Base-by-base conservation (phyloP, 2,888 invertebrate genomes). In the Andrena flavipes region DNA sequence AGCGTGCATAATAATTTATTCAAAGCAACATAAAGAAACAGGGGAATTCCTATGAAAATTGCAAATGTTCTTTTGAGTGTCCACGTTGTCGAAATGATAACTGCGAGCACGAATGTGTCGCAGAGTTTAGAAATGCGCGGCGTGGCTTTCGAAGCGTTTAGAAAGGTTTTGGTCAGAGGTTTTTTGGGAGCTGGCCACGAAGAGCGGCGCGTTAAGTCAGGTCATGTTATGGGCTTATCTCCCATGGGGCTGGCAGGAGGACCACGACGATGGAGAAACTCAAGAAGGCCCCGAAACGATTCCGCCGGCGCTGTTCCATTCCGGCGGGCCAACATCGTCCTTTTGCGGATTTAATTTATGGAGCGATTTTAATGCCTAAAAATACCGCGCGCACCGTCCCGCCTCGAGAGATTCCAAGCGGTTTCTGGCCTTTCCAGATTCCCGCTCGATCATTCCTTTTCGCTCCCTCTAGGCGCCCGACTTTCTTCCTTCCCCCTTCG, bases 351-450 rank as follows among this genome's bases (percentile, higher is more conserved):
- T 92, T 92, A 92, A 92, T 92, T 92, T 92, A 92, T 92, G 91
- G 91, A 90, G 90, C 92, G 92, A 92, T 92, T 92, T 92, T 91
- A 92, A 92, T 91, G 90, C 90, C 92, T 92, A 92, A 92, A 92
- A 92, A 92, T 92, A 92, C 91, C 91, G 84, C 82, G 88, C 85
- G 85, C 86, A 89, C 70, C 80, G 72, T 78, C 68, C 84, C 85
- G 80, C 76, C 84, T 80, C 79, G 72, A 81, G 80, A 88, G 80
- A 88, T 87, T 88, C 87, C 89, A 83, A 69, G 79, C 89, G 76
- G 82, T 87, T 87, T 78, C 80, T 89, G 77, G 82, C 82, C 87
- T 83, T 80, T 77, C 73, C 75, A 75, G 73, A 78, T 75, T 69
- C 82, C 69, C 59, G 59, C 60, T 63, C 76, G 23, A 29, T 84